A percentile compares a stretch with the other conserved stretches of the same genome.
phyloP scores from a whole-genome alignment of 2,797 vertebrate genomes.

The Lutjanus argentimaculatus region DNA sequence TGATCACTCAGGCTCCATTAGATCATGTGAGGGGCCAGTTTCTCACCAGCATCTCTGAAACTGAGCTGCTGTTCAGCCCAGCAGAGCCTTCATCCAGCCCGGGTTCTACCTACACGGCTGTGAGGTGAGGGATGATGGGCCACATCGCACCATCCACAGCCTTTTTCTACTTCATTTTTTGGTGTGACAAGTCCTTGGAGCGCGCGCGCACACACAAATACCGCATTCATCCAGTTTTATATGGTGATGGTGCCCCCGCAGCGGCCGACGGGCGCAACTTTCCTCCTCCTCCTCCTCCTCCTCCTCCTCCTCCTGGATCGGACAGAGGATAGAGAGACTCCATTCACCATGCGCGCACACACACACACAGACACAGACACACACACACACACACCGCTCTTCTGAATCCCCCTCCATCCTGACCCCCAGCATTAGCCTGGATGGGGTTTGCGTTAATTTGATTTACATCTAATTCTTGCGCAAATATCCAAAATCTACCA shows the following conservation, averaged over 20 bases:
- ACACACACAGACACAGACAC: neutral
- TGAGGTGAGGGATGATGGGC: constrained; percentile 6
- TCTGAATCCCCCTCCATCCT: constrained; percentile 31
- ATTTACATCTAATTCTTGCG: neutral
- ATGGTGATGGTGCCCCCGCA: constrained; percentile 72
- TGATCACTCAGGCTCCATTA: constrained; percentile 29
- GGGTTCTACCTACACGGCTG: neutral
- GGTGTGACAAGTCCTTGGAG: constrained; percentile 48
- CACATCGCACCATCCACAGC: constrained; percentile 7
- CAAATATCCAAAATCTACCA: constrained; percentile 62
- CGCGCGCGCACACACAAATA: constrained; percentile 57
- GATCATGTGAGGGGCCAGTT: constrained; percentile 13
- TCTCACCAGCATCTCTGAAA: constrained; percentile 3
- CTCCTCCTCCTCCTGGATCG: constrained; percentile 51
- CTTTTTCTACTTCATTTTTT: constrained; percentile 27
- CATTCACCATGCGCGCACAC: constrained; percentile 38
- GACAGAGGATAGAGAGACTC: constrained; percentile 64
- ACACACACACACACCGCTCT: constrained; percentile 15
- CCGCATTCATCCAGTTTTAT: constrained; percentile 78
- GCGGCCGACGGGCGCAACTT: constrained; percentile 72
- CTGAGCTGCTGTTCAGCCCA: neutral
- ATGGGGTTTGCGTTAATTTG: constrained; percentile 35
- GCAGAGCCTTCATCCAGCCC: neutral
- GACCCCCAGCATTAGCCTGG: constrained; percentile 39
- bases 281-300: constrained; percentile 57